These are phyloP conservation scores for Dastarcus helophoroides DNA, from an alignment of 2,888 invertebrate species.

Conservation along the genomic window DNA sequence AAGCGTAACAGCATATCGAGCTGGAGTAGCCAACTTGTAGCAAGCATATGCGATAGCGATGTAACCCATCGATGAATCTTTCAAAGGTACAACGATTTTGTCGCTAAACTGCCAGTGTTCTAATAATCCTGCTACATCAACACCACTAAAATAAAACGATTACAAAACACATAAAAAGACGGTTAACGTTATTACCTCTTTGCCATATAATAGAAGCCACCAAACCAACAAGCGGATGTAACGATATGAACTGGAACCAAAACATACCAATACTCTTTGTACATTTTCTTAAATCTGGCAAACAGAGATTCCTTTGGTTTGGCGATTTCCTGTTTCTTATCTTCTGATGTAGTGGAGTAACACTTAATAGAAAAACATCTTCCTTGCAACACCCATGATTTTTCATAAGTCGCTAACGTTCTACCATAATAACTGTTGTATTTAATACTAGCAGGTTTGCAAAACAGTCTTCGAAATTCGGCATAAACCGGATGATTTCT, in stretches of 20 bases:
- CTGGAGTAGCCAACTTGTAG: constrained; percentile 87
- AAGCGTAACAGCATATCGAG: constrained; percentile 85
- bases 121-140: constrained; percentile 74
- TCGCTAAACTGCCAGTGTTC: constrained; percentile 72
- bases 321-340: no score
- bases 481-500: no score
- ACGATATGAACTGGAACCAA: constrained; percentile 84
- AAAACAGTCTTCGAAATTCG: no score
- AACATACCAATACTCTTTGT: constrained; percentile 94
- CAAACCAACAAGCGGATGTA: constrained; percentile 83
- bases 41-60: constrained; percentile 82
- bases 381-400: no score
- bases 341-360: no score
- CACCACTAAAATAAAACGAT: constrained; percentile 58
- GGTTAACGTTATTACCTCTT: constrained; percentile 51
- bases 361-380: no score
- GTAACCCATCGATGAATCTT: constrained; percentile 74
- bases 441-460: no score
- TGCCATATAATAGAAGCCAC: constrained; percentile 74
- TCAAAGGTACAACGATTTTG: constrained; percentile 60
- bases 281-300: constrained; percentile 80
- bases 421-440: no score
- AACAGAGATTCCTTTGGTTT: constrained; percentile 56
- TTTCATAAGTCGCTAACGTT: no score
- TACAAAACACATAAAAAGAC: not conserved